phyloP scores from a whole-genome alignment of 2,113 vertebrate genomes.

The Willisornis vidua region DNA sequence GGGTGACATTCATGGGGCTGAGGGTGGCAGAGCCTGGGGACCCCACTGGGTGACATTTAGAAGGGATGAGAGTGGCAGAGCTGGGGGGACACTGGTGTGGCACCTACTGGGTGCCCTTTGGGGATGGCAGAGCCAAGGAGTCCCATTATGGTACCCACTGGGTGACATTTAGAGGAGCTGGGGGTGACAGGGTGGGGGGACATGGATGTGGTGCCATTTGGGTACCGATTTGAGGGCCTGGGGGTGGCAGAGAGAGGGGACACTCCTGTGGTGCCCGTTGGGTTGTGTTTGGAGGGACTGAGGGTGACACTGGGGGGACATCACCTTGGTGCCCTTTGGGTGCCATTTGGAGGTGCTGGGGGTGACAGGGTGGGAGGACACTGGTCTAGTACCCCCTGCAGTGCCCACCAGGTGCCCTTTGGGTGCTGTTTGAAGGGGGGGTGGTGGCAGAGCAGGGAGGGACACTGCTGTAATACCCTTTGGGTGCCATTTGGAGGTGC shows the following conservation, averaged over 20 bases:
- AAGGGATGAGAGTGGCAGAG: background rate
- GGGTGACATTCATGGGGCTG: background rate
- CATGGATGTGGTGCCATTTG: too few species aligned
- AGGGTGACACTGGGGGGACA: too few species aligned
- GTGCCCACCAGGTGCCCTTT: too few species aligned
- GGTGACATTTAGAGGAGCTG: too few species aligned
- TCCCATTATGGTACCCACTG: too few species aligned
- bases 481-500: background rate
- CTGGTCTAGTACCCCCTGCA: too few species aligned
- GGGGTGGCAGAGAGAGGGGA: background rate
- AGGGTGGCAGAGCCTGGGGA: background rate
- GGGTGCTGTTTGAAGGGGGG: background rate
- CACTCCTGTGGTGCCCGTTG: background rate
- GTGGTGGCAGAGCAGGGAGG: too few species aligned
- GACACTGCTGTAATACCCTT: too few species aligned
- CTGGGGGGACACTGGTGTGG: background rate
- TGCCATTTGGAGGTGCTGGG: too few species aligned
- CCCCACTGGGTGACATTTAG: background rate
- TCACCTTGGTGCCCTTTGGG: too few species aligned
- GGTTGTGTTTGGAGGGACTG: background rate
- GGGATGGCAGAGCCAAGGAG: too few species aligned
- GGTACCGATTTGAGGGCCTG: background rate
- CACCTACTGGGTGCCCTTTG: background rate
- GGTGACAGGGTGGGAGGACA: too few species aligned
- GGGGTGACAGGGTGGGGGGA: background rate